Percentiles rank a stretch among this genome's conserved stretches.
phyloP scores from a whole-genome alignment of 2,113 vertebrate genomes.

The Cynocephalus volans region DNA sequence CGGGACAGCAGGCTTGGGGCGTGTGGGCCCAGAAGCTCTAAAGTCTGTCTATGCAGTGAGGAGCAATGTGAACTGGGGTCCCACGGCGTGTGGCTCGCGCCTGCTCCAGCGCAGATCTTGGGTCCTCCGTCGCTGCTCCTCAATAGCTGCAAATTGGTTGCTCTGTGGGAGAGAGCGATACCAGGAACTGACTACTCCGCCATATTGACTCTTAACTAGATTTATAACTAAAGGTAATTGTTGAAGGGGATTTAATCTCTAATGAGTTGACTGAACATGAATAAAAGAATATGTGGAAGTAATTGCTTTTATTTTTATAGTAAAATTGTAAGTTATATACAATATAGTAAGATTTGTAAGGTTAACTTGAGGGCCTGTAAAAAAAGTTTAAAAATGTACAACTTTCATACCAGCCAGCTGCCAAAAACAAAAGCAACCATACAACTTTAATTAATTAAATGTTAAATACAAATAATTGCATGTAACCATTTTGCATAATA shows the following conservation, averaged over 20 bases:
- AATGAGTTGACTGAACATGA: conserved; percentile 1
- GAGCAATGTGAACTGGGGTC: too few species aligned
- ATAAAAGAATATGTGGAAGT: conserved; percentile 1
- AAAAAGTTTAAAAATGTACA: background rate
- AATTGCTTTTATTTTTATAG: background rate
- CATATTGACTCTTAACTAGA: background rate
- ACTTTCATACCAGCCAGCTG: background rate
- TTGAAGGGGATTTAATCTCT: conserved; percentile 45
- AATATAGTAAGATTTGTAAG: conserved; percentile 23
- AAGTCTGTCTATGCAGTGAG: too few species aligned
- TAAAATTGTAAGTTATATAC: conserved; percentile 42
- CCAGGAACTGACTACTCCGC: too few species aligned
- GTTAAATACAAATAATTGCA: background rate
- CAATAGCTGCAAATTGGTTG: too few species aligned
- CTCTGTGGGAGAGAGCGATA: too few species aligned
- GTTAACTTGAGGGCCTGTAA: background rate
- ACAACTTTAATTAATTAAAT: background rate
- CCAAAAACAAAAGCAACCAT: background rate
- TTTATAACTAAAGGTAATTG: conserved; percentile 40
- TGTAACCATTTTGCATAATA: background rate
- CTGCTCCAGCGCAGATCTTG: too few species aligned
- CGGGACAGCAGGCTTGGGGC: too few species aligned
- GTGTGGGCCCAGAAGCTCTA: too few species aligned
- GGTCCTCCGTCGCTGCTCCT: too few species aligned
- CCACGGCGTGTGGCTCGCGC: too few species aligned